Conservation (phyloP, 2,113 vertebrate species). For the Bombycilla garrulus region DNA sequence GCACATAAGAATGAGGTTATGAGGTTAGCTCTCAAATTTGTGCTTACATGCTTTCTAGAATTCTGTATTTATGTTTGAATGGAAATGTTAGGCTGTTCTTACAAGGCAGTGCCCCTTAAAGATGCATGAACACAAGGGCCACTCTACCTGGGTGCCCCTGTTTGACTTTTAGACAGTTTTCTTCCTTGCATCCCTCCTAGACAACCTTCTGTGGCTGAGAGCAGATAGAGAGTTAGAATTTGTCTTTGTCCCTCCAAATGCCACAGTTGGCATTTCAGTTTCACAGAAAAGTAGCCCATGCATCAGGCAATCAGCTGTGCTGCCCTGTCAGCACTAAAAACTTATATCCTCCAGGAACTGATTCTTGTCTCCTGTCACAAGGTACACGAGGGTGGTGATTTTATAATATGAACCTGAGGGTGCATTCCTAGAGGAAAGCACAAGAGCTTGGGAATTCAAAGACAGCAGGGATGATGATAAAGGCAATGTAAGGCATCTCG, state of each 20-base stretch:
- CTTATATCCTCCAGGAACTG: background rate
- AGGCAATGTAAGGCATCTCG: background rate
- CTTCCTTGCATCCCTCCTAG: background rate
- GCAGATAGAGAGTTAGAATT: background rate
- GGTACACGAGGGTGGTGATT: background rate
- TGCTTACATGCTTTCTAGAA: background rate
- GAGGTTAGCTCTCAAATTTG: background rate
- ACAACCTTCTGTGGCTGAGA: background rate
- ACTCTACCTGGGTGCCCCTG: background rate
- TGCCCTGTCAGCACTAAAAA: background rate
- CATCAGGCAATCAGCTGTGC: background rate
- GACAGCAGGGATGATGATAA: background rate
- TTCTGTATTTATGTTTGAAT: background rate
- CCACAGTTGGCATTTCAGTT: background rate
- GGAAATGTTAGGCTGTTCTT: background rate
- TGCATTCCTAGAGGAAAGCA: background rate
- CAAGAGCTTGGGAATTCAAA: background rate
- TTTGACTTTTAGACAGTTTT: background rate
- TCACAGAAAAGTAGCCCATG: background rate
- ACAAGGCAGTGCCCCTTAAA: background rate
- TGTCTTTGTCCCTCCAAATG: background rate
- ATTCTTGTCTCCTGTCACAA: background rate
- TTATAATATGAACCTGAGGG: background rate
- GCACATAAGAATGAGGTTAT: background rate
- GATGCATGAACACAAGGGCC: background rate